Conservation (phyloP, 2,888 invertebrate genomes). For the Nemotelus pantherinus region DNA sequence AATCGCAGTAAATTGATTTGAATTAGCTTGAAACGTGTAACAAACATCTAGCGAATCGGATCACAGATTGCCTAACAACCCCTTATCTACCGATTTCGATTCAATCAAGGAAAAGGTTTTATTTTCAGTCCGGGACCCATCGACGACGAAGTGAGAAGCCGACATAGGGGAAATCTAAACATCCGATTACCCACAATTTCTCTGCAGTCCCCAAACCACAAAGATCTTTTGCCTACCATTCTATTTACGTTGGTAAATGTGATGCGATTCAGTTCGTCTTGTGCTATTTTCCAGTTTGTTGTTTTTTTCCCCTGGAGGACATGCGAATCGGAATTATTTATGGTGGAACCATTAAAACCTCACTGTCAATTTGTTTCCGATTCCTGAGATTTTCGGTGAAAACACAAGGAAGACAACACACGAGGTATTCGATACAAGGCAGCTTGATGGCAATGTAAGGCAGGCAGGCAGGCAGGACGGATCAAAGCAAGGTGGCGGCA, state of each 20-base stretch:
- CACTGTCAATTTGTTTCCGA: conserved; percentile 37
- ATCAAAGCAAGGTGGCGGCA: not conserved
- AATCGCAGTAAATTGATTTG: conserved; percentile 18
- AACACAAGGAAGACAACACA: not conserved
- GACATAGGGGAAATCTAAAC: conserved; percentile 23
- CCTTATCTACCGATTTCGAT: not conserved
- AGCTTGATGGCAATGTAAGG: too few relatives aligned
- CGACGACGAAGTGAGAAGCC: not conserved
- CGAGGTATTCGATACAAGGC: too few relatives aligned
- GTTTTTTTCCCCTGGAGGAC: conserved; percentile 20
- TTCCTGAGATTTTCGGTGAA: not conserved
- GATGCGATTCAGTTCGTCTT: not conserved
- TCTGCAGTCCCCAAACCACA: too few relatives aligned
- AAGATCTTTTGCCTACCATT: conserved; percentile 1
- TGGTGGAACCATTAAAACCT: conserved; percentile 32
- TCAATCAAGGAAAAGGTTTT: conserved; percentile 38
- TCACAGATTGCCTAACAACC: not conserved
- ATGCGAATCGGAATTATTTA: conserved; percentile 32
- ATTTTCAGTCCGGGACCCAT: not conserved
- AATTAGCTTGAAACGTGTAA: conserved; percentile 17
- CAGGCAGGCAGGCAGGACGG: too few relatives aligned
- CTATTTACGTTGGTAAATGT: not conserved
- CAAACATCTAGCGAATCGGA: not conserved
- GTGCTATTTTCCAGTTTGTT: conserved; percentile 10
- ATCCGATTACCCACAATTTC: conserved; percentile 28